Evolutionary conservation across 2,888 invertebrate species (phyloP).

Genomic region (Drosophila greeni): DNA sequence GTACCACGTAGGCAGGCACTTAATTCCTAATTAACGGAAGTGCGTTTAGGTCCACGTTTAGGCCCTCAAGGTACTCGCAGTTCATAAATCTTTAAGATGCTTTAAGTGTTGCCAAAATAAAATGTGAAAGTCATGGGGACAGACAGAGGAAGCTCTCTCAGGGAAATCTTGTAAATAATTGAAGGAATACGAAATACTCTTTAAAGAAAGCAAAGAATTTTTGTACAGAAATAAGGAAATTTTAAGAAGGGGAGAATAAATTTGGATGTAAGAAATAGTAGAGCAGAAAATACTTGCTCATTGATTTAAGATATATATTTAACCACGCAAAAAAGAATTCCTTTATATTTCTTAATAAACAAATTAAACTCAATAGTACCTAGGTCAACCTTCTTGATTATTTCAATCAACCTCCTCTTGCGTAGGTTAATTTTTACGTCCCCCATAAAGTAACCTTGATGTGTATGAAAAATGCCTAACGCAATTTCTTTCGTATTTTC

Average conservation of each 20-base stretch:
- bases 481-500: conserved; percentile 45
- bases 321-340: not conserved
- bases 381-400: not conserved
- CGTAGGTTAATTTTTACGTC: not conserved
- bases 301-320: not conserved
- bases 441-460: conserved; percentile 14
- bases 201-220: not conserved
- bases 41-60: conserved; percentile 31
- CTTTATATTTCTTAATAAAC: too few relatives aligned
- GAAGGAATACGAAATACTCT: not conserved
- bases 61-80: conserved; percentile 19
- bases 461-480: conserved; percentile 47
- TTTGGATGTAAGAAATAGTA: not conserved
- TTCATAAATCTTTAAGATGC: conserved; percentile 58
- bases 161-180: not conserved
- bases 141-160: not conserved
- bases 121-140: conserved; percentile 11
- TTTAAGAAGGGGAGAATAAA: not conserved
- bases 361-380: too few relatives aligned
- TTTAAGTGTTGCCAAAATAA: conserved; percentile 52
- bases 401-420: not conserved
- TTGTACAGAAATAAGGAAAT: too few relatives aligned
- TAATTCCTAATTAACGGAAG: conserved; percentile 60
- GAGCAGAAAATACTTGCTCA: not conserved
- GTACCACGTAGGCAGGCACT: conserved; percentile 34